Base-by-base conservation (phyloP, 2,797 vertebrate species). In the Pachyuromys duprasi region DNA sequence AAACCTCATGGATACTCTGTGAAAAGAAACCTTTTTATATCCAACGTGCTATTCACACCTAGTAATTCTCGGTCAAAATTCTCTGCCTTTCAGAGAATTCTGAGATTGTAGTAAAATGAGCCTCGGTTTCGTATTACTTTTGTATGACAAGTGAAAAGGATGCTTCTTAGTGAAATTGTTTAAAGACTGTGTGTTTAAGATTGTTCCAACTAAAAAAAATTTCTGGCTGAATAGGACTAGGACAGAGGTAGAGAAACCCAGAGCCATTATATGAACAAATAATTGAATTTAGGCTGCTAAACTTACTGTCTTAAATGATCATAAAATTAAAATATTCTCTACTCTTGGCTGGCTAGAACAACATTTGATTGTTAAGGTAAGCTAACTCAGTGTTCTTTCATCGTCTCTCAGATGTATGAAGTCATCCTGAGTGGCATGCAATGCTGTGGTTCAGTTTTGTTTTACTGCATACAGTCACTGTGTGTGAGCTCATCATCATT, bases 301-400 rank as follows among this genome's bases (percentile, higher is more conserved):
- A 36, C 14, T 86, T 67, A 57, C 70, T 86, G 17, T 89, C 12
- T 62, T 76, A 82, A 90, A 94, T 92, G 45, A 83, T 92, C 62
- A 76, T 69, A 22, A 89, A 90, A 93, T 94, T 93, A 62, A 95
- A 93, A 90, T 83, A 65, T 55, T 72, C 81, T 95, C 39, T 90
- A 2, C 45, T 83, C 17, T 91, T 91, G 65, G 60, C 57, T 92
- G 33, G 8, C 86, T 84, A 39, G 55, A 90, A 82, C 67, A 62
- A 55, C 83, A 70, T 17, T 86, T 69, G 60, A 55, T 86, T 95
- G 39, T 63, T 72, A 62, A 65, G 31, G 84, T 93, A 36, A 76
- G n/a, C 67, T n/a, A 69, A 33, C 72, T 49, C 36, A 70, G 81
- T 94, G 33, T 86, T 89, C 60, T 94, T 87, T 79, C 42, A 33